Conservation (phyloP, 1,140 invertebrate species). For the Lordiphosa stackelbergi region DNA sequence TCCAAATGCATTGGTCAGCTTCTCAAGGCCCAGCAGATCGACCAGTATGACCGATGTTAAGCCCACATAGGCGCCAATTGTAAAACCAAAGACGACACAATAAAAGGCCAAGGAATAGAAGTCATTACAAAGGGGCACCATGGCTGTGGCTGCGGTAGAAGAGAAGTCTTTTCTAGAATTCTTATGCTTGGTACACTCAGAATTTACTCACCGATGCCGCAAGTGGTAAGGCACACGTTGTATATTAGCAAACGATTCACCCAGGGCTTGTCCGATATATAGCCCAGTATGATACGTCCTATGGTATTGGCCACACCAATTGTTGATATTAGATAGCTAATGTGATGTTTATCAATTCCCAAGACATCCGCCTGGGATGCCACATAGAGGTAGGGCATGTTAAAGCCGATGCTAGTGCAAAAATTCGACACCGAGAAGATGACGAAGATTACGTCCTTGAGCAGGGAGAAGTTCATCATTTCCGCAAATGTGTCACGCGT, state of each 20-base stretch:
- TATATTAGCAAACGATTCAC: slow-evolving; percentile 93
- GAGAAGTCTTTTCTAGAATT: neutral
- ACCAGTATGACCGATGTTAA: slow-evolving; percentile 94
- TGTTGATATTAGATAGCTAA: slow-evolving; percentile 84
- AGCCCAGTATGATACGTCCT: slow-evolving; percentile 91
- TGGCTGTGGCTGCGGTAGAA: slow-evolving; percentile 85
- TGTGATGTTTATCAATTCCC: slow-evolving; percentile 79
- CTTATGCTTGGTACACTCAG: neutral
- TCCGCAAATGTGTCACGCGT: slow-evolving; percentile 84
- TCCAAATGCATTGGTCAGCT: slow-evolving; percentile 95
- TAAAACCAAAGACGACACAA: slow-evolving; percentile 89
- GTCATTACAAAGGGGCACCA: slow-evolving; percentile 84
- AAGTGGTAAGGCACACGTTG: slow-evolving; percentile 89
- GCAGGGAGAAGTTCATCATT: slow-evolving; percentile 90
- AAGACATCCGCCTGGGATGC: slow-evolving; percentile 82
- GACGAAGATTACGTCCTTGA: slow-evolving; percentile 92
- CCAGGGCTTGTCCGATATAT: slow-evolving; percentile 91
- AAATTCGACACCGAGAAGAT: slow-evolving; percentile 96
- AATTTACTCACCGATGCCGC: slow-evolving; percentile 85
- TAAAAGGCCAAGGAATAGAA: slow-evolving; percentile 87
- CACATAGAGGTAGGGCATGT: slow-evolving; percentile 94
- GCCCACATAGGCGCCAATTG: slow-evolving; percentile 94
- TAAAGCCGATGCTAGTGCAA: slow-evolving; percentile 96
- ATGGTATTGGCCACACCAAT: slow-evolving; percentile 92
- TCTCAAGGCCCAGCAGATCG: slow-evolving; percentile 90